These are phyloP conservation scores for Kryptolebias ocellatus DNA, from an alignment of 2,797 vertebrate genomes.

Conservation along the genomic window DNA sequence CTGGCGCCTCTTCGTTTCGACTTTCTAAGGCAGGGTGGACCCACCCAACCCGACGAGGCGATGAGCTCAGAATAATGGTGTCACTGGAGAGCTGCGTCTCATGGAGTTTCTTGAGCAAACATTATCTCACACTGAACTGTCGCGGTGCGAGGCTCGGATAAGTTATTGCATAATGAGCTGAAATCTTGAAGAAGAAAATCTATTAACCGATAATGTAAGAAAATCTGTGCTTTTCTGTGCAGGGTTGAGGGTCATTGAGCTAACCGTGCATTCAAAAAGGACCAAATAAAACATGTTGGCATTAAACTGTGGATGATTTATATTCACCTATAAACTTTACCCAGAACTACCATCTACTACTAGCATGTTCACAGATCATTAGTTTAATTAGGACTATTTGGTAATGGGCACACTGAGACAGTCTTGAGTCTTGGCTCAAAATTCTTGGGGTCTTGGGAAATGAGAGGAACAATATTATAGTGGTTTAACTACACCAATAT, in stretches of 20 bases:
- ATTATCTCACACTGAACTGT: constrained; percentile 68
- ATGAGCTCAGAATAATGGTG: constrained; percentile 74
- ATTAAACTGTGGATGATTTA: constrained; percentile 75
- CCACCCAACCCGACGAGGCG: constrained; percentile 65
- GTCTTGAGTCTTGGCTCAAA: constrained; percentile 24
- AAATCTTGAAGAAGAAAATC: constrained; percentile 63
- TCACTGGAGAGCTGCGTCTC: constrained; percentile 68
- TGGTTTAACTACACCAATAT: constrained; percentile 10
- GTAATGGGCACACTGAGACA: constrained; percentile 44
- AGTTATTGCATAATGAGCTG: constrained; percentile 65
- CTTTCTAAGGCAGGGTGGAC: constrained; percentile 51
- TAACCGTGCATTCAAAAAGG: constrained; percentile 63
- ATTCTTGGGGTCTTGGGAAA: constrained; percentile 25
- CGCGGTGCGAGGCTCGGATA: constrained; percentile 41
- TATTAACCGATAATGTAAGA: constrained; percentile 47
- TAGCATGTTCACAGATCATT: constrained; percentile 42
- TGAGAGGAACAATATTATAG: constrained; percentile 15
- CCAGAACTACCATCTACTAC: constrained; percentile 43
- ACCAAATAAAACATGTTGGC: constrained; percentile 64
- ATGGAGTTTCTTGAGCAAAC: constrained; percentile 74
- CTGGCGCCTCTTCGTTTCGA: constrained; percentile 53
- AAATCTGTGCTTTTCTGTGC: constrained; percentile 38
- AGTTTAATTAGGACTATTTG: constrained; percentile 66
- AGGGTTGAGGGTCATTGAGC: constrained; percentile 63
- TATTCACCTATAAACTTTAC: constrained; percentile 62